Evolutionary conservation across 1,140 invertebrate species (phyloP), one percentile per base, ranked within the genome.

Genomic region (Pseudomyrmex sp.): DNA sequence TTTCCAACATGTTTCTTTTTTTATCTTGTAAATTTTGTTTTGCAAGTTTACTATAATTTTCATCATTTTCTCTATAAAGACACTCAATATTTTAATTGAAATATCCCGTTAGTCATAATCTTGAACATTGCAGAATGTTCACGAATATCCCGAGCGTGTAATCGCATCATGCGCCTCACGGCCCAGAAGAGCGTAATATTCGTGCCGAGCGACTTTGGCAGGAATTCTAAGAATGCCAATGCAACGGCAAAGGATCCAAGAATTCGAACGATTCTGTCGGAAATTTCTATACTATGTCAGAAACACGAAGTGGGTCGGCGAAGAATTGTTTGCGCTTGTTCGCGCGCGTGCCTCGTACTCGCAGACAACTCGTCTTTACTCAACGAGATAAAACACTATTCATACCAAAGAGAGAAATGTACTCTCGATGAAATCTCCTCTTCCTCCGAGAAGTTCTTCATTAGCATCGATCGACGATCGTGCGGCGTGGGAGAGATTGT

Each of bases 381-480:
- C 80, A 44, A 50, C 3, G n/a, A 20, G 18, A 70, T 12, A 54
- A 66, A 80, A 44, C 9, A 9, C 18, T 54, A 12, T 20, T 35
- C 56, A 13, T 18, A 4, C 13, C 18, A 2, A 70, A 63, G 44
- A 23, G 52, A 52, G 35, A 26, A 63, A 1, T n/a, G 23, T 35
- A 44, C 10, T 15, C 20, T 1, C 12, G 56, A 46, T 70, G 73
- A 84, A 85, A 86, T 23, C 72, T 52, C 20, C 56, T 69, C 62
- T 50, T 35, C 7, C 7, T 35, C 5, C 23, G 23, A 10, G 58
- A 7, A 66, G 52, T 68, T 66, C 90, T 91, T 92, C 88, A 90
- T 92, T 91, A 91, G 89, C 89, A 91, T 91, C 87, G 89, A 92
- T 91, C 85, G 61, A 44, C 58, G 54, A 83, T 89, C 83, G 44